These are phyloP conservation scores for Rhegmatorhina hoffmannsi DNA, from an alignment of 2,113 vertebrate genomes.

Conservation along the genomic window DNA sequence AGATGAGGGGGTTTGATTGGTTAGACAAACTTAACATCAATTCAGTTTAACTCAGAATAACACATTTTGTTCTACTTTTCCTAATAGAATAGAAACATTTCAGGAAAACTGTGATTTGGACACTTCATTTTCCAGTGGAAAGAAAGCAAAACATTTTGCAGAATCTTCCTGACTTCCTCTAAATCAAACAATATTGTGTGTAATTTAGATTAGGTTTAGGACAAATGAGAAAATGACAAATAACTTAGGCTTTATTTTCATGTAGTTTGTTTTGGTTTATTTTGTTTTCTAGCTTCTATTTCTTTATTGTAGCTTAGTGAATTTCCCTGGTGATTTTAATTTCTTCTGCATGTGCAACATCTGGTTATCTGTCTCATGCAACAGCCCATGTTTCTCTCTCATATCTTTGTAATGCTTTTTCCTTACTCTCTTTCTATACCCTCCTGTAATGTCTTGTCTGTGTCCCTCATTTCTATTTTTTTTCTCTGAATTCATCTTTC, in stretches of 20 bases:
- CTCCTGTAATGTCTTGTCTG: background rate
- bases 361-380: background rate
- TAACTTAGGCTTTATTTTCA: background rate
- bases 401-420: background rate
- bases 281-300: background rate
- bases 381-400: background rate
- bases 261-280: background rate
- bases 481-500: background rate
- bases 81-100: background rate
- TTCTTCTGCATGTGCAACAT: background rate
- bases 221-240: background rate
- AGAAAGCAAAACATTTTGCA: background rate
- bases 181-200: background rate
- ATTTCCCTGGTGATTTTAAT: background rate
- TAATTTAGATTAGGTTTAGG: background rate
- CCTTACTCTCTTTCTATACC: background rate
- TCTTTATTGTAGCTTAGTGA: background rate
- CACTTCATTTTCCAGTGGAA: background rate
- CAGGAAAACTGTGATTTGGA: background rate
- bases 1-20: background rate
- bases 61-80: background rate
- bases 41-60: background rate
- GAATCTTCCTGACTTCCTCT: background rate
- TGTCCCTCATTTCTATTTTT: background rate
- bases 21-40: background rate